A percentile compares a stretch with the other conserved stretches of the same genome.
Evolutionary conservation across 2,797 vertebrate genomes (phyloP).

Genomic region (Zenarchopterus dispar): DNA sequence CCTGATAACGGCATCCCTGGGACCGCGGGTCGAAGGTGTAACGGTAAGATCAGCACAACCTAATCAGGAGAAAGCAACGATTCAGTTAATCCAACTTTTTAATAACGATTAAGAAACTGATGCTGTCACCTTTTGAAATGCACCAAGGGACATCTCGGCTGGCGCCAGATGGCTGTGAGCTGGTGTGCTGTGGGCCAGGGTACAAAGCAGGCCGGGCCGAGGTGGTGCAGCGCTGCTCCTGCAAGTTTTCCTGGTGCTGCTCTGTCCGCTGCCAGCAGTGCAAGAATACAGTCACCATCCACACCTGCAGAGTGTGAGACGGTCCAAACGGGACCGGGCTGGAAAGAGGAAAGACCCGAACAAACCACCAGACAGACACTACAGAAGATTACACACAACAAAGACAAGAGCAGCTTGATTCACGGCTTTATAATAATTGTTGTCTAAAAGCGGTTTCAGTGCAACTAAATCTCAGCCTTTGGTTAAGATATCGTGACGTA

Average conservation of each 20-base stretch:
- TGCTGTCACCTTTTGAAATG: neutral
- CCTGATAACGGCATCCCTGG: conserved; percentile 76
- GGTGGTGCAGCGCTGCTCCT: conserved; percentile 83
- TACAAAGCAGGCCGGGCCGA: conserved; percentile 78
- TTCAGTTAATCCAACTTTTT: neutral
- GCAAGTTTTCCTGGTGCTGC: conserved; percentile 86
- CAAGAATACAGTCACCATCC: conserved; percentile 81
- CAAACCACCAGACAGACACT: conserved; percentile 36
- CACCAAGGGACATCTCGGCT: conserved; percentile 76
- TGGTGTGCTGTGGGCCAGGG: conserved; percentile 83
- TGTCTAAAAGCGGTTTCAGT: conserved; percentile 1
- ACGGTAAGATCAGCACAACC: conserved; percentile 63
- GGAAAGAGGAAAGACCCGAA: conserved; percentile 17
- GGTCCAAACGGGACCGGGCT: conserved; percentile 5
- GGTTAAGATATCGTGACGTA: conserved; percentile 21
- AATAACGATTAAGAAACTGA: conserved; percentile 17
- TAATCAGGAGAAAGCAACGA: neutral
- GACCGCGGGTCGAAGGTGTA: conserved; percentile 80
- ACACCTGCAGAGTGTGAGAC: conserved; percentile 79
- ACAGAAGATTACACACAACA: conserved; percentile 14
- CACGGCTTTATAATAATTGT: neutral
- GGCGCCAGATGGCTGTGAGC: conserved; percentile 81
- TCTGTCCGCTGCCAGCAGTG: conserved; percentile 83
- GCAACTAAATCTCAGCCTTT: conserved; percentile 21
- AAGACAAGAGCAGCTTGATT: conserved; percentile 3